Percentiles rank a stretch among this genome's conserved stretches.
These are phyloP conservation scores for Apamea monoglypha DNA, from an alignment of 2,888 invertebrate genomes.

Conservation along the genomic window DNA sequence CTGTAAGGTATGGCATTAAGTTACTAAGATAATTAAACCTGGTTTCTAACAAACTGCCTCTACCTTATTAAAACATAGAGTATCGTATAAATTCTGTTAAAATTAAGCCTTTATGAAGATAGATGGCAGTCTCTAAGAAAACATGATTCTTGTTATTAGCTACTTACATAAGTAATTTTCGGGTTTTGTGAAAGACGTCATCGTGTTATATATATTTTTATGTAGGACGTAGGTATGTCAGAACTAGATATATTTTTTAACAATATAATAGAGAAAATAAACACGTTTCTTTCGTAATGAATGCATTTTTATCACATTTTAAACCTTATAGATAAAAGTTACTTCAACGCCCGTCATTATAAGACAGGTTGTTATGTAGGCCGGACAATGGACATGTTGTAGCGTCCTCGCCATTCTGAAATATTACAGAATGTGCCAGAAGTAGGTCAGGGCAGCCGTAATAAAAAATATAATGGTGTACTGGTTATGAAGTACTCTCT, in stretches of 20 bases:
- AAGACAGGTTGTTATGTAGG: constrained; percentile 8
- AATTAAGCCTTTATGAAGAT: constrained; percentile 33
- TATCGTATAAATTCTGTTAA: constrained; percentile 48
- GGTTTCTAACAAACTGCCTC: constrained; percentile 51
- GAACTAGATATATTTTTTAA: not conserved
- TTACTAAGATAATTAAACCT: constrained; percentile 46
- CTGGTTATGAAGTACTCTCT: constrained; percentile 30
- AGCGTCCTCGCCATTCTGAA: constrained; percentile 41
- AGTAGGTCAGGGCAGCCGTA: constrained; percentile 47
- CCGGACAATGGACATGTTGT: constrained; percentile 23
- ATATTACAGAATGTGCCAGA: constrained; percentile 48
- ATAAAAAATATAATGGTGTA: constrained; percentile 46
- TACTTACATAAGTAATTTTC: constrained; percentile 10
- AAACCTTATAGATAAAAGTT: not conserved
- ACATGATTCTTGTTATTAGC: constrained; percentile 19
- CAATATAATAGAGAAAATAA: not conserved
- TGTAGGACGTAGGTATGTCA: not conserved
- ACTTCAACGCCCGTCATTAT: not conserved
- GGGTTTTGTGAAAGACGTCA: not conserved
- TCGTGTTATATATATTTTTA: not conserved
- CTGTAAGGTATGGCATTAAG: constrained; percentile 36
- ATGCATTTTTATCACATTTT: not conserved
- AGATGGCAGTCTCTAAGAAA: constrained; percentile 26
- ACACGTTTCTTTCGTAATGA: not conserved
- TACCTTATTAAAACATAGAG: constrained; percentile 46